These are phyloP conservation scores for Adelphocoris suturalis DNA, from an alignment of 2,888 invertebrate species.

Conservation along the genomic window DNA sequence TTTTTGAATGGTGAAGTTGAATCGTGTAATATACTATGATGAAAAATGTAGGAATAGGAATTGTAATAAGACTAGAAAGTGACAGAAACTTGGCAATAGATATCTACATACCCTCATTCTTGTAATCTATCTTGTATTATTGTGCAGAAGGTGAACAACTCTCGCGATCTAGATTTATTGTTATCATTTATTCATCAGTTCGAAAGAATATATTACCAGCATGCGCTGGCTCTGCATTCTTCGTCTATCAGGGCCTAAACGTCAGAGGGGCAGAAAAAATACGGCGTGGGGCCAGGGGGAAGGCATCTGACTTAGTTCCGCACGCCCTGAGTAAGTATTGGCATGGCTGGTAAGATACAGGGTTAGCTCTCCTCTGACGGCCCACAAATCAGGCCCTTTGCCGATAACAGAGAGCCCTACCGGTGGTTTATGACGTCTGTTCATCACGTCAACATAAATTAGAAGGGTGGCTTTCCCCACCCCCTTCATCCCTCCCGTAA, in stretches of 20 bases:
- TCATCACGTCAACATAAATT: slow-evolving; percentile 76
- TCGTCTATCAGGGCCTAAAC: slow-evolving; percentile 21
- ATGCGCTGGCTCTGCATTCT: not conserved
- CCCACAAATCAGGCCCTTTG: slow-evolving; percentile 75
- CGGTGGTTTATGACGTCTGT: slow-evolving; percentile 77
- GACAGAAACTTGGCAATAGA: too few relatives aligned
- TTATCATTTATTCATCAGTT: slow-evolving; percentile 20
- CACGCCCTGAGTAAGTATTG: slow-evolving; percentile 65
- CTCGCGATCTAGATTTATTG: not conserved
- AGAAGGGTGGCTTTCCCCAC: slow-evolving; percentile 66
- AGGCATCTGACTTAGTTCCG: slow-evolving; percentile 62
- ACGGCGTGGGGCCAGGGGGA: not conserved
- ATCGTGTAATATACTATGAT: too few relatives aligned
- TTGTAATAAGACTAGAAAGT: too few relatives aligned
- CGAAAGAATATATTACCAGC: slow-evolving; percentile 15
- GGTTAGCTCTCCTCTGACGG: slow-evolving; percentile 70
- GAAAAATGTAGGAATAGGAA: too few relatives aligned
- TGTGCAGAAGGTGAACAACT: too few relatives aligned
- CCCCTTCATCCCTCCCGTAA: slow-evolving; percentile 49
- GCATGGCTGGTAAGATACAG: slow-evolving; percentile 68
- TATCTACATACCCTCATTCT: too few relatives aligned
- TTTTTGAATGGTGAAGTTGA: too few relatives aligned
- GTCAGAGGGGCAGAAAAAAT: slow-evolving; percentile 29
- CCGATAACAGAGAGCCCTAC: slow-evolving; percentile 74
- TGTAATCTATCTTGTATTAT: too few relatives aligned